Percentiles rank a stretch among this genome's conserved stretches.
Evolutionary conservation across 2,888 invertebrate species (phyloP).

Genomic region (Ptychoptera contaminata): DNA sequence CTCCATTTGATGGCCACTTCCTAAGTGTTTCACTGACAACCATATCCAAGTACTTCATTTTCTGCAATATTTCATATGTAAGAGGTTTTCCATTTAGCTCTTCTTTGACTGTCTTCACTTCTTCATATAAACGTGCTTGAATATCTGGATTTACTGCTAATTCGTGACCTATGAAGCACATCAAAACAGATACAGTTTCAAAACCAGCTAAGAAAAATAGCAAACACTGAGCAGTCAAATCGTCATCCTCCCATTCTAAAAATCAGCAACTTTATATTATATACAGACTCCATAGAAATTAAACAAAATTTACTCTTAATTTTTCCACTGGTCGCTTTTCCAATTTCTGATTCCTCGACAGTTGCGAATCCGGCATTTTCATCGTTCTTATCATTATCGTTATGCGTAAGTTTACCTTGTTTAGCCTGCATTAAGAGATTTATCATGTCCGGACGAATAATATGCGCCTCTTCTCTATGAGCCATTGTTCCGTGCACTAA

Average conservation of each 20-base stretch:
- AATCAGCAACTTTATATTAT: too few species aligned
- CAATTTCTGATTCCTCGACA: constrained; percentile 25
- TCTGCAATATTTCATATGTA: constrained; percentile 37
- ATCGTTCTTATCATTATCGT: constrained; percentile 7
- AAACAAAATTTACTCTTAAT: constrained; percentile 6
- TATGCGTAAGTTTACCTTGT: constrained; percentile 14
- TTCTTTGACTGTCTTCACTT: constrained; percentile 34
- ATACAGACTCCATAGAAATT: too few species aligned
- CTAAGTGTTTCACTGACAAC: constrained; percentile 32
- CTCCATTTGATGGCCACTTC: constrained; percentile 34
- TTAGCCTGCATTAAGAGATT: constrained; percentile 38
- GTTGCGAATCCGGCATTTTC: constrained; percentile 11
- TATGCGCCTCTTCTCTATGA: constrained; percentile 6
- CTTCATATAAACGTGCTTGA: constrained; percentile 36
- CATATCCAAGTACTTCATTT: constrained; percentile 43
- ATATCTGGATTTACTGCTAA: constrained; percentile 40
- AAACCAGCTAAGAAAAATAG: constrained; percentile 42
- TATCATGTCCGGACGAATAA: constrained; percentile 36
- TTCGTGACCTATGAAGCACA: constrained; percentile 39
- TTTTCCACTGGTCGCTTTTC: constrained; percentile 9
- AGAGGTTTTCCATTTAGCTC: constrained; percentile 31
- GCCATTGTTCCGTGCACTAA: too few species aligned
- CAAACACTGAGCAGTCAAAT: constrained; percentile 40
- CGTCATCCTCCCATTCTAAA: constrained; percentile 31
- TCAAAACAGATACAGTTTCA: constrained; percentile 30